Evolutionary conservation across 2,113 vertebrate species (phyloP).

Genomic region (Epinephelus moara): DNA sequence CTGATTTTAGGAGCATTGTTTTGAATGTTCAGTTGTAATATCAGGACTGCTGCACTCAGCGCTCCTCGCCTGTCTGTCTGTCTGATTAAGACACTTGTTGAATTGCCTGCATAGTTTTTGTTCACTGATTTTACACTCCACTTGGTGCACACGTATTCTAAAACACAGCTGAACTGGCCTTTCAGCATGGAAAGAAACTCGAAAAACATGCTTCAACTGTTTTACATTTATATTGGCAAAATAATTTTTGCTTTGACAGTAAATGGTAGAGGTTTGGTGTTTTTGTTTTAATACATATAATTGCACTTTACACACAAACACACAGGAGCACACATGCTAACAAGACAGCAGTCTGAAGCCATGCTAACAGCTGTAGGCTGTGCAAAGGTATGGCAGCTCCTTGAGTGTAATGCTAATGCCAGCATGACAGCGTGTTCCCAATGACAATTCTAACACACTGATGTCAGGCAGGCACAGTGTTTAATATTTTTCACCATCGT

Average conservation of each 20-base stretch:
- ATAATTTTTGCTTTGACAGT: background rate
- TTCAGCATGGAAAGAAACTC: background rate
- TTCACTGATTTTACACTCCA: background rate
- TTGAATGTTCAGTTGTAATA: background rate
- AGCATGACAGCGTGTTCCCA: no score
- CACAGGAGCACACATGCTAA: constrained; percentile 1
- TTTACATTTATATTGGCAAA: background rate
- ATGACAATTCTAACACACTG: no score
- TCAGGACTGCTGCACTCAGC: background rate
- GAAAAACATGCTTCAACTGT: background rate
- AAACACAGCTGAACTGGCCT: background rate
- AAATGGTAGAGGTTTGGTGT: background rate
- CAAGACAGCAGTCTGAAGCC: background rate
- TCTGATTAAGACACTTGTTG: background rate
- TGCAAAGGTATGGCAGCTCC: no score
- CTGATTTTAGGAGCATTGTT: background rate
- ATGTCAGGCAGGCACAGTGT: background rate
- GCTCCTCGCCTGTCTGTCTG: background rate
- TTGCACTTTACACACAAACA: background rate
- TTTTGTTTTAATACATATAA: background rate
- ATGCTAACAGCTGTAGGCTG: background rate
- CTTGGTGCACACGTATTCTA: background rate
- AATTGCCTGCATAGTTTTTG: background rate
- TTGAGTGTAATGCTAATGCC: no score
- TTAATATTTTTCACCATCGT: no score